Evolutionary conservation across 2,888 invertebrate genomes (phyloP).

Genomic region (Tanytarsus gracilentus): DNA sequence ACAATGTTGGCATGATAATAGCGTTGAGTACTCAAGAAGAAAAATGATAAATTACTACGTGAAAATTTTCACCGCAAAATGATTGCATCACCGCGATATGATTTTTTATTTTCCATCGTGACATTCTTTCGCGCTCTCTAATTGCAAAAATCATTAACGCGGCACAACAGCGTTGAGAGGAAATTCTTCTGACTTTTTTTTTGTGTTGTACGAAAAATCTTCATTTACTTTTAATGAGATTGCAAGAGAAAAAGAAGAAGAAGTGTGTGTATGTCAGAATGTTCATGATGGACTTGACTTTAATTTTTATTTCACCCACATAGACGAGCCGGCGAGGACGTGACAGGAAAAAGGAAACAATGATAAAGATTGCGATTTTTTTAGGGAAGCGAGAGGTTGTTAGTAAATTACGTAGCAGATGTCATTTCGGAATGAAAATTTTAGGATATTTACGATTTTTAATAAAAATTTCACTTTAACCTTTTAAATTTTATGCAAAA

Average conservation of each 20-base stretch:
- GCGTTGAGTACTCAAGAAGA: neutral
- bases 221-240: constrained; percentile 27
- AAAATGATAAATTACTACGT: constrained; percentile 3
- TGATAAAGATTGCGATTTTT: too few species aligned
- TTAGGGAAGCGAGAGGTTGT: too few species aligned
- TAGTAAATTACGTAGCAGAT: constrained; percentile 13
- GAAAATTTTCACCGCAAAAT: neutral
- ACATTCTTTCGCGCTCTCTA: neutral
- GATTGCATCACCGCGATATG: neutral
- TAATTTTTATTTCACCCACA: neutral
- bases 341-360: constrained; percentile 28
- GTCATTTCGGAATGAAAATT: neutral
- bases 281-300: constrained; percentile 10
- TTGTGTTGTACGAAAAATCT: constrained; percentile 8
- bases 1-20: too few species aligned
- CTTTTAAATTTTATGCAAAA: too few species aligned
- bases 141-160: constrained; percentile 22
- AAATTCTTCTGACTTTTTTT: neutral
- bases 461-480: too few species aligned
- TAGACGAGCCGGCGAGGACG: neutral
- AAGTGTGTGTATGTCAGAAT: neutral
- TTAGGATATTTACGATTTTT: too few species aligned
- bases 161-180: neutral
- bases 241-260: neutral
- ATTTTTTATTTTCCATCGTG: neutral